Conservation (phyloP, 2,113 vertebrate species). For the Isichthys henryi region DNA sequence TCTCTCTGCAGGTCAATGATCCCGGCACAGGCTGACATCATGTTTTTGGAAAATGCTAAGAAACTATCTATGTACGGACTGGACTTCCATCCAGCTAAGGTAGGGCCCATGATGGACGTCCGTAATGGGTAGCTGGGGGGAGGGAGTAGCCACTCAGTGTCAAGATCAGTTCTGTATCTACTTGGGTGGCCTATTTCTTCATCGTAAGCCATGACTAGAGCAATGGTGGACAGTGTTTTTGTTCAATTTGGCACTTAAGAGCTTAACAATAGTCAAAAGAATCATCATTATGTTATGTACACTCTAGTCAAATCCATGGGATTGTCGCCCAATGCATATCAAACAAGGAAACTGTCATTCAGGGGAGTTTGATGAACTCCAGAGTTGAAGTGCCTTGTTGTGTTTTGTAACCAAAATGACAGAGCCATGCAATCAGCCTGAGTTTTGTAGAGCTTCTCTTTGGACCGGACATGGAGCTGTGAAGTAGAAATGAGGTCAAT, state of each 20-base stretch:
- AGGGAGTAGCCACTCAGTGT: background rate
- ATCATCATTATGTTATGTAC: background rate
- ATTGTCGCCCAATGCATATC: background rate
- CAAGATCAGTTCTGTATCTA: background rate
- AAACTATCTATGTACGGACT: slow-evolving; percentile 97
- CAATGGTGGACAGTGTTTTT: background rate
- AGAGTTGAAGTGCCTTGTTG: background rate
- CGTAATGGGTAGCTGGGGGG: background rate
- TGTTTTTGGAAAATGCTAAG: slow-evolving; percentile 98
- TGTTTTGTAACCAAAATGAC: background rate
- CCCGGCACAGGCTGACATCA: slow-evolving; percentile 91
- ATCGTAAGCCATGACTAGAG: background rate
- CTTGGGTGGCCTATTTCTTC: background rate
- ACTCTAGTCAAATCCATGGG: background rate
- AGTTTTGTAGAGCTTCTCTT: background rate
- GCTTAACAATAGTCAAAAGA: background rate
- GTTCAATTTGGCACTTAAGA: background rate
- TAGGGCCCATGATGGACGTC: slow-evolving; percentile 34
- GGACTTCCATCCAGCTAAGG: slow-evolving; percentile 95
- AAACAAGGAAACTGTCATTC: background rate
- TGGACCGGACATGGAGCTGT: background rate
- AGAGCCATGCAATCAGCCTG: background rate
- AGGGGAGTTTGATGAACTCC: background rate
- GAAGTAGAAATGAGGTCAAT: slow-evolving; percentile 53
- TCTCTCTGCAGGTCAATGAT: slow-evolving; percentile 76